A percentile compares a stretch with the other conserved stretches of the same genome.
These are phyloP conservation scores for Spinus pinus DNA, from an alignment of 2,797 vertebrate species.

Conservation along the genomic window DNA sequence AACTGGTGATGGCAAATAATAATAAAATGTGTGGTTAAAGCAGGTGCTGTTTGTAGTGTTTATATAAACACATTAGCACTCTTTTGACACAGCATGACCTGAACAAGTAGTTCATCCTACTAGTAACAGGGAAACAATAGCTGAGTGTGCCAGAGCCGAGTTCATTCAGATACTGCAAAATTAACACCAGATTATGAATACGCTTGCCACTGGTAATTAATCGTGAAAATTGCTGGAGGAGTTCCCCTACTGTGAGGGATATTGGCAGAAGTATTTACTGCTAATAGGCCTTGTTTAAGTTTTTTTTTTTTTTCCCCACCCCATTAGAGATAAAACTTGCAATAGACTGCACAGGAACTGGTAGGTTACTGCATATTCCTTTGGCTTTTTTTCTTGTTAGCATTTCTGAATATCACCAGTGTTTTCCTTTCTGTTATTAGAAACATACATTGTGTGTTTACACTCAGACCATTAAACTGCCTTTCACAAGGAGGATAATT, in stretches of 20 bases:
- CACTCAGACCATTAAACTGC: conserved; percentile 20
- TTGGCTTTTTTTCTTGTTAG: conserved; percentile 56
- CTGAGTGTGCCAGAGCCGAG: conserved; percentile 69
- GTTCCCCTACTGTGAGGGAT: conserved; percentile 76
- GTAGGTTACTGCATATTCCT: conserved; percentile 49
- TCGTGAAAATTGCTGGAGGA: conserved; percentile 70
- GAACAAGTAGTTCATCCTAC: conserved; percentile 68
- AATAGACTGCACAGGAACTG: conserved; percentile 34
- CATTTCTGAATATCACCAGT: conserved; percentile 51
- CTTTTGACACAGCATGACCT: conserved; percentile 69
- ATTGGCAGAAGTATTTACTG: conserved; percentile 79
- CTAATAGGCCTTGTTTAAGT: conserved; percentile 81
- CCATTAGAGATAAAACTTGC: conserved; percentile 53
- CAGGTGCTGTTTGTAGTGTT: conserved; percentile 61
- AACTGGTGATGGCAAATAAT: conserved; percentile 26
- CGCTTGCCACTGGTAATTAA: conserved; percentile 77
- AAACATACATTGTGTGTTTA: neutral
- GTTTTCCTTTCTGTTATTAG: neutral
- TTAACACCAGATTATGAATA: conserved; percentile 84
- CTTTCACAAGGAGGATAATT: conserved; percentile 6
- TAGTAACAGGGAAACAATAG: conserved; percentile 74
- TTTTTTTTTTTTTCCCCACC: conserved; percentile 63
- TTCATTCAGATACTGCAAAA: conserved; percentile 79
- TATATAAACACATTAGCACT: conserved; percentile 71
- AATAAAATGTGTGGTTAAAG: conserved; percentile 59